These are phyloP conservation scores for Daktulosphaira vitifoliae DNA, from an alignment of 1,140 invertebrate genomes.

Conservation along the genomic window DNA sequence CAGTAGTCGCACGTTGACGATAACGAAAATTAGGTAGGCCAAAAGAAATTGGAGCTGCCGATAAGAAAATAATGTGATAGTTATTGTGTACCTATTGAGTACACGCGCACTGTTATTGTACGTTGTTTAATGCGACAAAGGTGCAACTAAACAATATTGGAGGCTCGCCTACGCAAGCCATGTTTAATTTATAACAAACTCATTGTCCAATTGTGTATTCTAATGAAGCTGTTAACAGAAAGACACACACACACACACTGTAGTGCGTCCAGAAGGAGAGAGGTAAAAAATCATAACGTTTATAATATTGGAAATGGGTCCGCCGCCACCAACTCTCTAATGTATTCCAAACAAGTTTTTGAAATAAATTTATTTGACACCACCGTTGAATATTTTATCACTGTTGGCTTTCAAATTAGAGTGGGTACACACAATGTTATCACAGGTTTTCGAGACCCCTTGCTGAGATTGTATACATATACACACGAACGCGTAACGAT, in stretches of 20 bases:
- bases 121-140: neutral
- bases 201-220: constrained; percentile 31
- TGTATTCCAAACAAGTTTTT: constrained; percentile 28
- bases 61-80: neutral
- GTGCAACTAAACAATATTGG: constrained; percentile 1
- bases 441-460: constrained; percentile 13
- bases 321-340: neutral
- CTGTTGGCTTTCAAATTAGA: constrained; percentile 28
- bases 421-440: constrained; percentile 28
- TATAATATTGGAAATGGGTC: neutral
- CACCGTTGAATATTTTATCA: constrained; percentile 27
- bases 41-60: neutral
- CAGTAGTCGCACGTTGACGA: no score
- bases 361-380: constrained; percentile 32
- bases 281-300: neutral
- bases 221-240: constrained; percentile 30
- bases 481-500: neutral
- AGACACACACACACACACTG: neutral
- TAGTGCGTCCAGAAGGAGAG: neutral
- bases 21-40: no score
- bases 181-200: constrained; percentile 21
- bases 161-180: constrained; percentile 9
- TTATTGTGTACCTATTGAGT: no score
- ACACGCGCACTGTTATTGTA: no score
- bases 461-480: neutral